Base-by-base conservation (phyloP, 2,888 invertebrate species). In the Meteorus cinctellus region DNA sequence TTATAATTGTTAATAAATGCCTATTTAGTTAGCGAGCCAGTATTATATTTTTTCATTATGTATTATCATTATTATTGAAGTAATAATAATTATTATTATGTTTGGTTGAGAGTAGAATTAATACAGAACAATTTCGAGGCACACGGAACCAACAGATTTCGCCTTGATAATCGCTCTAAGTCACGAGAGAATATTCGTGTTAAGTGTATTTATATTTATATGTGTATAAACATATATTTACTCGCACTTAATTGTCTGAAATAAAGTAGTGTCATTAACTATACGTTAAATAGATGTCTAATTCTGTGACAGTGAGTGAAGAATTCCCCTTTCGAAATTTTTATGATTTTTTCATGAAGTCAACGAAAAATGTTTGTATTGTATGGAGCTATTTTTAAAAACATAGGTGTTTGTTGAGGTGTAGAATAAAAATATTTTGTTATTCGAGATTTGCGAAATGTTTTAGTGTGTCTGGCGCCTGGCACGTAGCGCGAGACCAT, bases 111-210 rank as follows among this genome's bases (percentile, higher is more conserved):
- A 75, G 78, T 66, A 78, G 79, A 78, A 81, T 81, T 80, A 78
- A 78, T 81, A 78, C 77, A 70, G 78, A 67, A 77, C 70, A 79
- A 78, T 78, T 81, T 77, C 70, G 77, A 69, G 76, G 80, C 79
- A 75, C 76, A 74, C 75, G 77, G 77, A 77, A 75, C 76, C 74
- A 77, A 72, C 66, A 73, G 59, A 63, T 68, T 68, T 72, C 60
- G 71, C 45, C 73, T 69, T 76, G 70, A 78, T 79, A 81, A 81
- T 79, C 74, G 78, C 76, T 81, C 74, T 60, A 60, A 79, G 80
- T 81, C 80, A 81, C 80, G 80, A 79, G 62, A 72, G 78, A 76
- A 76, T 65, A 78, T 78, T 76, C 78, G 76, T 78, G 79, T 69
- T 59, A 66, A n/a, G n/a, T 48, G 16, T n/a, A 55, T 34, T 66